Conservation (phyloP, 2,888 invertebrate species). For the Diloba caeruleocephala region DNA sequence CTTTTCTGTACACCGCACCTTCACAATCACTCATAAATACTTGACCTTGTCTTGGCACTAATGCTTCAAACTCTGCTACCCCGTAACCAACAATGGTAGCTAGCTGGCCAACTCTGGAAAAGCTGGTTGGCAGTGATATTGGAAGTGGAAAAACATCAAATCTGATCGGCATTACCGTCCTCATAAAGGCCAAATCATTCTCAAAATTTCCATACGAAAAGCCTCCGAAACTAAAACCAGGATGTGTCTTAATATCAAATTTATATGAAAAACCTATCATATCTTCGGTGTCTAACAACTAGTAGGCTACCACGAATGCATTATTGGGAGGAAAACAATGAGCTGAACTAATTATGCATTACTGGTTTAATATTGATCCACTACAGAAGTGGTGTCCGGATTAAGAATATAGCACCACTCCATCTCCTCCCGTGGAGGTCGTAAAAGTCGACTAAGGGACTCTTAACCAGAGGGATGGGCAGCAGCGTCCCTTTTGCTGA, state of each 20-base stretch:
- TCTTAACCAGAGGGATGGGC: too few species aligned
- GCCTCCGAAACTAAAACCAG: neutral
- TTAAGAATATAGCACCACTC: too few species aligned
- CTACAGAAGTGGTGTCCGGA: too few species aligned
- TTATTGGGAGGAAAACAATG: neutral
- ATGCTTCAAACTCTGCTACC: fast-evolving
- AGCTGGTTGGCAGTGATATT: neutral
- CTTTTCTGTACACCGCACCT: neutral
- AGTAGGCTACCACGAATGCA: neutral
- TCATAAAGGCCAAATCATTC: slow-evolving; percentile 12
- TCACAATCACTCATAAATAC: slow-evolving; percentile 1
- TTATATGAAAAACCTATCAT: neutral
- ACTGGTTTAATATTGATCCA: slow-evolving; percentile 9
- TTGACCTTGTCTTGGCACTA: neutral
- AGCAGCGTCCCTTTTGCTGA: too few species aligned
- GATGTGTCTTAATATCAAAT: slow-evolving; percentile 2
- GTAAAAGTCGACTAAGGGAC: too few species aligned
- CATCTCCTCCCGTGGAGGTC: too few species aligned
- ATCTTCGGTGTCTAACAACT: neutral
- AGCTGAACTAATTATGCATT: slow-evolving; percentile 16
- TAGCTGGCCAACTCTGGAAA: neutral
- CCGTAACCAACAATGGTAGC: slow-evolving; percentile 12
- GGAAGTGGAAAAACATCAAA: neutral
- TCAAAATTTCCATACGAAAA: too few species aligned
- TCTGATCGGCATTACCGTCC: neutral